Evolutionary conservation across 1,140 invertebrate genomes (phyloP).

Genomic region (Kradibia gibbosae): DNA sequence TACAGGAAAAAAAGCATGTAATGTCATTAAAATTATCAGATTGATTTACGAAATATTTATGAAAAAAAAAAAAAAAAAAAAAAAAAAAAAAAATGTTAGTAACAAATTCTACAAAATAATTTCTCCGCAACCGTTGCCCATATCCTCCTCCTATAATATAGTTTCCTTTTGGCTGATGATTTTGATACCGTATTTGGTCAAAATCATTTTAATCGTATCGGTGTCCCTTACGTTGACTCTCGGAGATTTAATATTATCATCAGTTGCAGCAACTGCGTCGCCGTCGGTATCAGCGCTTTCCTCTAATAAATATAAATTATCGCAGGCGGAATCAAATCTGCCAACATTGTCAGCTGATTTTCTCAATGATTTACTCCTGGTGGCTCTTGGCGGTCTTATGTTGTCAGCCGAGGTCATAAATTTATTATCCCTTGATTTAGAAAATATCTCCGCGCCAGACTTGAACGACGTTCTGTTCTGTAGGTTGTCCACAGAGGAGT

Average conservation of each 20-base stretch:
- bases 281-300: conserved; percentile 53
- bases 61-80: no score
- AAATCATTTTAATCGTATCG: conserved; percentile 80
- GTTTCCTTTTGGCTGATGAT: conserved; percentile 84
- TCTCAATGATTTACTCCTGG: conserved; percentile 60
- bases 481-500: conserved; percentile 68
- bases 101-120: conserved; percentile 39
- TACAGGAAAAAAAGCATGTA: no score
- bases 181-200: conserved; percentile 82
- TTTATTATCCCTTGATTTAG: conserved; percentile 57
- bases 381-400: conserved; percentile 56
- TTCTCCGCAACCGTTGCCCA: conserved; percentile 36
- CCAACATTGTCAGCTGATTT: conserved; percentile 65
- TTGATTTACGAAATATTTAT: no score
- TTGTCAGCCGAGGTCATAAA: conserved; percentile 68
- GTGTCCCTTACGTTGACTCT: conserved; percentile 75
- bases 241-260: conserved; percentile 26
- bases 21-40: no score
- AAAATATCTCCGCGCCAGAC: conserved; percentile 56
- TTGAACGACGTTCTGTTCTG: conserved; percentile 58
- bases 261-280: conserved; percentile 31
- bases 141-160: conserved; percentile 74
- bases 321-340: conserved; percentile 61
- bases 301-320: conserved; percentile 61
- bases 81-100: not conserved